Conservation (phyloP, 2,797 vertebrate genomes). For the Acrossocheilus fasciatus region DNA sequence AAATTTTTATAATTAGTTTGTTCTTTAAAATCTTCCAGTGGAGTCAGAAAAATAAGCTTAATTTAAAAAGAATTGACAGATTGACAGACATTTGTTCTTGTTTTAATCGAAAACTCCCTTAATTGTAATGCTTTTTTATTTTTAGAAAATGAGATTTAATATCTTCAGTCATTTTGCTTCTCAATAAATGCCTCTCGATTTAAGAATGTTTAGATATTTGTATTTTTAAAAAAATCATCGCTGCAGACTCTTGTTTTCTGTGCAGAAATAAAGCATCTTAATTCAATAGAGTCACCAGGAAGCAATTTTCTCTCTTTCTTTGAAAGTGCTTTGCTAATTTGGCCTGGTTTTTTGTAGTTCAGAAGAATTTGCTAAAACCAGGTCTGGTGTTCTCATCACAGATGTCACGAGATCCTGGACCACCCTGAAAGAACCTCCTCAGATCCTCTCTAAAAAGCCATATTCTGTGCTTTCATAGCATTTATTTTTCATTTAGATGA, state of each 20-base stretch:
- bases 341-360: slow-evolving; percentile 3
- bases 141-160: neutral
- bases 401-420: slow-evolving; percentile 5
- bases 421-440: neutral
- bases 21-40: too few relatives aligned
- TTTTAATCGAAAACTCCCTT: neutral
- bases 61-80: neutral
- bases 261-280: slow-evolving; percentile 41
- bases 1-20: too few relatives aligned
- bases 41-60: too few relatives aligned
- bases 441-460: neutral
- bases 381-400: slow-evolving; percentile 19
- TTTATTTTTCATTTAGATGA: neutral
- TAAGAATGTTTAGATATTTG: too few relatives aligned
- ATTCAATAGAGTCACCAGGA: slow-evolving; percentile 46
- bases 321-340: slow-evolving; percentile 13
- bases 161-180: neutral
- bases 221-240: neutral
- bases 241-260: neutral
- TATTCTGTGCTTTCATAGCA: neutral
- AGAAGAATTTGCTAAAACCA: slow-evolving; percentile 7
- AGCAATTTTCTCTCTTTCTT: slow-evolving; percentile 45
- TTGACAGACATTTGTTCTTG: too few relatives aligned
- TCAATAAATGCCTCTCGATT: neutral
- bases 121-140: too few relatives aligned